Base-by-base conservation (phyloP, 2,797 vertebrate species). In the Chrosomus eos region DNA sequence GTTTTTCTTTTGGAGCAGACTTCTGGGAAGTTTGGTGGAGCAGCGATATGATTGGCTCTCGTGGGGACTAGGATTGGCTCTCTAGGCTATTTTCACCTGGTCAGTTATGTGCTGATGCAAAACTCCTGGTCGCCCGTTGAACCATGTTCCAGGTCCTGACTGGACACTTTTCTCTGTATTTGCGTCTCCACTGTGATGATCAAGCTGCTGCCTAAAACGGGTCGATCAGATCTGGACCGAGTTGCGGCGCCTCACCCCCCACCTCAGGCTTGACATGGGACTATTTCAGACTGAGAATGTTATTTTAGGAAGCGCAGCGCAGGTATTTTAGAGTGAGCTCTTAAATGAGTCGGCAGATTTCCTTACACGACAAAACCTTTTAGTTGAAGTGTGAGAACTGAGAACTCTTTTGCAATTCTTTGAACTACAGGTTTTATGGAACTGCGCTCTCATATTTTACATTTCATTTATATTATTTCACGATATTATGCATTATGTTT, bases 141-240 rank as follows among this genome's bases (percentile, higher is more conserved):
- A 88, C 89, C 85, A 62, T 91, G 88, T 89, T 89, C 85, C 45
- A 92, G 91, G 92, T 88, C 88, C 91, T 93, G 91, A 92, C 88
- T 93, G 89, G 76, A 95, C 91, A 92, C 91, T 90, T 90, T 92
- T 81, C 88, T 93, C 89, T 91, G 90, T 90, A 94, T 94, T 93
- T 93, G 91, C 82, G 89, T 91, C 91, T 89, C 88, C 85, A 19
- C 88, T 91, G 88, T 91, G 93, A 93, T 93, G 89, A 94, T 92
- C 90, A 91, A 91, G 88, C 86, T 89, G 76, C 91, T 95, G 68
- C 90, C 93, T 90, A 92, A 93, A 91, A 92, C 90, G 92, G 91
- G 82, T 88, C 55, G 0, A 89, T n/a, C 91, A 58, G 86, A 89
- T 90, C 90, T 91, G 82, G 92, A 90, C 90, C 48, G 88, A 11